phyloP scores from a whole-genome alignment of 2,113 vertebrate genomes.

The Paracanthobrama guichenoti region DNA sequence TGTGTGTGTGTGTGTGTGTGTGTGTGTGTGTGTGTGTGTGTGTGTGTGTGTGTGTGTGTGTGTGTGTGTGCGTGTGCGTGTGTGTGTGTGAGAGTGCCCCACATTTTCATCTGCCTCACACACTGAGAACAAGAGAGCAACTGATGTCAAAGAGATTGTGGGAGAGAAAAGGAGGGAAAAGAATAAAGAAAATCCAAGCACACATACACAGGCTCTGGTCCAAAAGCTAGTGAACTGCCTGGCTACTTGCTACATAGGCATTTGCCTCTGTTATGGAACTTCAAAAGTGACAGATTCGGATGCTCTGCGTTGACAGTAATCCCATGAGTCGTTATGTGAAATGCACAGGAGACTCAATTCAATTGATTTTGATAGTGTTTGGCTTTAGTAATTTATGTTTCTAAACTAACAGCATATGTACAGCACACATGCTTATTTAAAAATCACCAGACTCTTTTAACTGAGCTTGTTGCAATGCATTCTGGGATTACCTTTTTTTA shows the following conservation, averaged over 20 bases:
- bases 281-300: neutral
- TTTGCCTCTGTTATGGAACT: neutral
- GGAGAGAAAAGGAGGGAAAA: conserved; percentile 12
- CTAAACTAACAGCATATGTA: neutral
- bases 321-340: neutral
- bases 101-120: conserved; percentile 27
- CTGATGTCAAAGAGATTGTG: conserved; percentile 19
- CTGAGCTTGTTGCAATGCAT: neutral
- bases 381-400: neutral
- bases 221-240: conserved; percentile 10
- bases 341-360: neutral
- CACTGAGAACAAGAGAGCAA: conserved; percentile 1
- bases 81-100: neutral
- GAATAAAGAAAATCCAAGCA: conserved; percentile 2
- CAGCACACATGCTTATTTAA: no score
- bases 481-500: no score
- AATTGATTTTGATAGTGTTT: neutral
- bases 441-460: neutral
- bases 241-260: neutral
- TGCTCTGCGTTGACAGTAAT: neutral
- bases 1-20: conserved; percentile 4
- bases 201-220: neutral
- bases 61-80: conserved; percentile 20
- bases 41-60: conserved; percentile 38
- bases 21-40: conserved; percentile 28